Conservation (phyloP, 2,797 vertebrate genomes). For the Pseudotriccus pelzelni region DNA sequence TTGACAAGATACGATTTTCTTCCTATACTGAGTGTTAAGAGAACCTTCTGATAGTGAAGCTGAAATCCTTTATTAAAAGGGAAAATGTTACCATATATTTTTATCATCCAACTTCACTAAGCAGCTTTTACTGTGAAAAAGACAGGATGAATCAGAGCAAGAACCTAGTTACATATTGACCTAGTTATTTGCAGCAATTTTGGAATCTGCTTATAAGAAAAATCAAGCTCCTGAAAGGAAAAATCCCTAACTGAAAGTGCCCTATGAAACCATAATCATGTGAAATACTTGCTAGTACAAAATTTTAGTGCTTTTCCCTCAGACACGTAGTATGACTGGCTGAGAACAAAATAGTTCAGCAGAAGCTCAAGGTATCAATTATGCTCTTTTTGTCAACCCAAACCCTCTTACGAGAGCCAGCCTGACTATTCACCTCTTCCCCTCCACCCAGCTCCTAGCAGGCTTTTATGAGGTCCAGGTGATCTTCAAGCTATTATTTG, state of each 20-base stretch:
- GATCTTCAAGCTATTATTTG: conserved; percentile 13
- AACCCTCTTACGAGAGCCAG: background rate
- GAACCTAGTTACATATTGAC: background rate
- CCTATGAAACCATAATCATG: background rate
- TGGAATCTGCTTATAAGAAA: background rate
- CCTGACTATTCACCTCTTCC: background rate
- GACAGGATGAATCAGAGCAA: background rate
- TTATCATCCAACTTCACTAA: background rate
- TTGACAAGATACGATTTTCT: background rate
- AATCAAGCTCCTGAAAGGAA: background rate
- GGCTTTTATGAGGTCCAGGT: conserved; percentile 27
- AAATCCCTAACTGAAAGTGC: background rate
- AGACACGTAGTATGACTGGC: background rate
- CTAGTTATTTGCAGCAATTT: background rate
- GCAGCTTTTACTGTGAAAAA: background rate
- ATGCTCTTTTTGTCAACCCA: background rate
- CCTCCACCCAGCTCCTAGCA: background rate
- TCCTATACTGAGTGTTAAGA: background rate
- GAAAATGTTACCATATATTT: background rate
- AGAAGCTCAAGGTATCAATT: background rate
- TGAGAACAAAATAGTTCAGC: background rate
- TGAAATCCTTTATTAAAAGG: background rate
- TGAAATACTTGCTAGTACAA: background rate
- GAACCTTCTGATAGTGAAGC: background rate
- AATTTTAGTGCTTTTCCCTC: background rate